Conservation (phyloP, 2,888 invertebrate genomes). For the Cheilosia vernalis region DNA sequence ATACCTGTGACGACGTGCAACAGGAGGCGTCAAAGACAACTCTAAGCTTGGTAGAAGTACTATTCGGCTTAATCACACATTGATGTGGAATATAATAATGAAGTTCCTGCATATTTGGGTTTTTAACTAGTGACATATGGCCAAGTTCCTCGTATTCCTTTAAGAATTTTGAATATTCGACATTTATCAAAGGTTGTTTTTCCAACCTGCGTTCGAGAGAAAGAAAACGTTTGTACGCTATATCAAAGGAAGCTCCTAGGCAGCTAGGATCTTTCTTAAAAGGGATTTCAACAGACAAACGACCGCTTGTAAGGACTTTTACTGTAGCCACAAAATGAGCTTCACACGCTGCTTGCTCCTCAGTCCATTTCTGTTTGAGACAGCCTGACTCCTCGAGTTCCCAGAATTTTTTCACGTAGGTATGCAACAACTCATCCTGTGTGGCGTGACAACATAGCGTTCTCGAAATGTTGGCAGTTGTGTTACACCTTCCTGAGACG, state of each 20-base stretch:
- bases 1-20: conserved; percentile 12
- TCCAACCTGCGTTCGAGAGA: too few relatives aligned
- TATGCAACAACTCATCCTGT: neutral
- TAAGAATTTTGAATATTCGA: neutral
- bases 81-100: neutral
- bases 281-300: conserved; percentile 51
- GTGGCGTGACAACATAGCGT: neutral
- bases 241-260: conserved; percentile 56
- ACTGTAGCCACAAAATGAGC: conserved; percentile 36
- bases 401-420: conserved; percentile 23
- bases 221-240: too few relatives aligned
- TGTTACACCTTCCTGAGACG: neutral
- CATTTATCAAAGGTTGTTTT: conserved; percentile 54
- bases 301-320: conserved; percentile 20
- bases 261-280: conserved; percentile 53
- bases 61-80: neutral
- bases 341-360: conserved; percentile 51
- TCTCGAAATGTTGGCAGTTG: neutral
- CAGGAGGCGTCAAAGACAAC: too few relatives aligned
- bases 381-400: conserved; percentile 31
- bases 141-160: neutral
- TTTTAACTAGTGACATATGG: conserved; percentile 76
- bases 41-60: conserved; percentile 24
- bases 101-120: neutral
- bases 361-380: conserved; percentile 6